These are phyloP conservation scores for Heterodera filipjevi DNA, from an alignment of 2,888 invertebrate genomes.

Conservation along the genomic window DNA sequence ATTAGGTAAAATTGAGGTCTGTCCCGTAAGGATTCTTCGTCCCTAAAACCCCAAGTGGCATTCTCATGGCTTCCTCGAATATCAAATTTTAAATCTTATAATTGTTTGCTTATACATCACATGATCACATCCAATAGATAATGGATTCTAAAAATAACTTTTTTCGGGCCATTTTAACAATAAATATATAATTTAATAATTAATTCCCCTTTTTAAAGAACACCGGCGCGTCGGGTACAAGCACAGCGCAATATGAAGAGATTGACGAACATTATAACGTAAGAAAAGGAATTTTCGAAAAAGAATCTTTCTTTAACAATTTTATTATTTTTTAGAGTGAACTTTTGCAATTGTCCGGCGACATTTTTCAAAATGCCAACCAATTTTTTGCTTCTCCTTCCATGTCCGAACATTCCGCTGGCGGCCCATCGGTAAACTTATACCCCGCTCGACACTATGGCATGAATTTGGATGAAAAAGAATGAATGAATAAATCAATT, in stretches of 20 bases:
- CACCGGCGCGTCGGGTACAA: conserved; percentile 32
- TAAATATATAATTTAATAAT: neutral
- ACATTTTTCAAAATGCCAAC: neutral
- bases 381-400: neutral
- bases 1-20: too few relatives aligned
- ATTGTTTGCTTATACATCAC: too few relatives aligned
- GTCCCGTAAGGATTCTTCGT: too few relatives aligned
- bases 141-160: too few relatives aligned
- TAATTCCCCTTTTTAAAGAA: conserved; percentile 19
- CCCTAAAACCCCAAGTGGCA: neutral
- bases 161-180: too few relatives aligned
- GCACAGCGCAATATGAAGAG: conserved; percentile 54
- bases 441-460: too few relatives aligned
- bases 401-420: neutral
- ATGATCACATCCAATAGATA: too few relatives aligned
- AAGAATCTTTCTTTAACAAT: neutral
- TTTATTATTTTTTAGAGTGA: conserved; percentile 30
- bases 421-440: neutral
- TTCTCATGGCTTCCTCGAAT: too few relatives aligned
- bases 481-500: too few relatives aligned
- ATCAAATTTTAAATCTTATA: neutral
- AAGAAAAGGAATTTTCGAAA: neutral
- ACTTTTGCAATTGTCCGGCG: conserved; percentile 31
- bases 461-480: too few relatives aligned
- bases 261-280: conserved; percentile 57